These are phyloP conservation scores for Gymnothorax javanicus DNA, from an alignment of 2,797 vertebrate genomes.

Conservation along the genomic window DNA sequence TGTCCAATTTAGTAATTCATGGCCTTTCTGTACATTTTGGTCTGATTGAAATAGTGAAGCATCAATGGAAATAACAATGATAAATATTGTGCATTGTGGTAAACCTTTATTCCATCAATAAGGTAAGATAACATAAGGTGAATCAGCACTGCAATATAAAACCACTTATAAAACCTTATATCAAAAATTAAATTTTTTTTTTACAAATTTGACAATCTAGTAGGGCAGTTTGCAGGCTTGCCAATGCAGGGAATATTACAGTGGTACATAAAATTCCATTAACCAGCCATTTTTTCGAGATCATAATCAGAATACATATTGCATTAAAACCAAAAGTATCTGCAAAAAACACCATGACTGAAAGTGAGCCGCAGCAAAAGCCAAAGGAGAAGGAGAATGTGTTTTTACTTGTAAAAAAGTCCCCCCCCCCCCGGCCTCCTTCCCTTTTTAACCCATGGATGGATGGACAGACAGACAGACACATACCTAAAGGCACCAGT, in stretches of 20 bases:
- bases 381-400: too few relatives aligned
- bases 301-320: too few relatives aligned
- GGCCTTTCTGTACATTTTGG: background rate
- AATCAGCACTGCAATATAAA: background rate
- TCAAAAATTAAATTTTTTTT: too few relatives aligned
- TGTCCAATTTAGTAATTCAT: background rate
- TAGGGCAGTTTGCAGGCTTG: background rate
- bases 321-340: too few relatives aligned
- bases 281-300: background rate
- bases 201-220: background rate
- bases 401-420: too few relatives aligned
- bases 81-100: background rate
- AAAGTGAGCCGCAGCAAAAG: too few relatives aligned
- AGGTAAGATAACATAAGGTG: background rate
- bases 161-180: too few relatives aligned
- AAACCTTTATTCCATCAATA: constrained; percentile 1
- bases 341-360: too few relatives aligned
- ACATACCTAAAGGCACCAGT: too few relatives aligned
- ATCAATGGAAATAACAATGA: background rate
- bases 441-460: too few relatives aligned
- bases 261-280: background rate
- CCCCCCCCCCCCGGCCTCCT: too few relatives aligned
- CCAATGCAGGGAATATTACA: background rate
- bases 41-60: background rate
- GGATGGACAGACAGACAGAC: too few relatives aligned